Evolutionary conservation across 2,113 vertebrate genomes (phyloP).

Genomic region (Phalacrocorax aristotelis): DNA sequence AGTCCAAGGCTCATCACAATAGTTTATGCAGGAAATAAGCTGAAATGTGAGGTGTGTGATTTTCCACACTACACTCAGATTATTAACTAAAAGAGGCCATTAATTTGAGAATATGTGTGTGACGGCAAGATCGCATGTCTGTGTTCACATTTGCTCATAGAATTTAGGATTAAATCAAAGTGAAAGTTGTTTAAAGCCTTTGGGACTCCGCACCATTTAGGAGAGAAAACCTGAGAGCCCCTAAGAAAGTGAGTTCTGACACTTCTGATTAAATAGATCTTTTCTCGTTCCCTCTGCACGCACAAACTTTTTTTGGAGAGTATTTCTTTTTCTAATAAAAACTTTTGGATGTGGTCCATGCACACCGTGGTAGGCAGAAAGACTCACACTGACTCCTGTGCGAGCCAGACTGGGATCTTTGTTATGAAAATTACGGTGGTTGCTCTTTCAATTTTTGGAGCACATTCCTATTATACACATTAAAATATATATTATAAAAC

Average conservation of each 20-base stretch:
- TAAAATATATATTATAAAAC: background rate
- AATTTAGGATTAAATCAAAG: background rate
- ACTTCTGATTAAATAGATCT: background rate
- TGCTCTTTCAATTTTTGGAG: background rate
- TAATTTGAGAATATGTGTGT: background rate
- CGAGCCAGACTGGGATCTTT: background rate
- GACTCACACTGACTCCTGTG: background rate
- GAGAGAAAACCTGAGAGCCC: background rate
- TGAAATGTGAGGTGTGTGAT: background rate
- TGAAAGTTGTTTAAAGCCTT: background rate
- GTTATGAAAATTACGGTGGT: background rate
- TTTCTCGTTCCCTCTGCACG: background rate
- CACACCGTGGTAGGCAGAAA: background rate
- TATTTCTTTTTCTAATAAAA: background rate
- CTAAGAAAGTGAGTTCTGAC: background rate
- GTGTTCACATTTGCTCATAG: background rate
- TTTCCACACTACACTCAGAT: background rate
- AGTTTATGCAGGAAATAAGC: background rate
- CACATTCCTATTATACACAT: background rate
- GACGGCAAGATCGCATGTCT: background rate
- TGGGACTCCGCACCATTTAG: background rate
- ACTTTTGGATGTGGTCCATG: background rate
- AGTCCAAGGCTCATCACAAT: background rate
- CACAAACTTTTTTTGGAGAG: background rate
- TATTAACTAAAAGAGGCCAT: constrained; percentile 21